Base-by-base conservation (phyloP, 2,888 invertebrate genomes). In the Dryomyza anilis region DNA sequence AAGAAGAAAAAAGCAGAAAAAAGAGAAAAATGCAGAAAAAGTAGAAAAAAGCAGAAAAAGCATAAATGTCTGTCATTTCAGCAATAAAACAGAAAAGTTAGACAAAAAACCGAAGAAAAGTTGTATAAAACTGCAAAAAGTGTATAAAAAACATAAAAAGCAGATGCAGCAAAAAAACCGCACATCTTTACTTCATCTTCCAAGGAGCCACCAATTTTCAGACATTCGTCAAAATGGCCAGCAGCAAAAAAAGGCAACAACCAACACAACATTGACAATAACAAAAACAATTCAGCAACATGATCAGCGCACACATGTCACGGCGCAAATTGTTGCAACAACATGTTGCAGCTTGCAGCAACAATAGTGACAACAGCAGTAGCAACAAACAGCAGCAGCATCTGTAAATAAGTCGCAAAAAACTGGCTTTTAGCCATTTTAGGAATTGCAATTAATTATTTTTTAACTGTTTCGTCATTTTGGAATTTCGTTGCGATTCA, bases 391-490 rank as follows among this genome's bases (percentile, higher is more conserved):
- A 48, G 57, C 16, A 59, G 25, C 60, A 61, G 19, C 33, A 48
- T 55, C 56, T 45, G 29, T 27, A 61, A 45, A 62, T 46, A 59
- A 53, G 39, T 30, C 12, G 57, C 25, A 63, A 67, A 66, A 67
- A 67, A 39, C 61, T 75, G 72, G 75, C 75, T 79, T 76, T 76
- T 74, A 73, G 75, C 82, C 83, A 76, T 82, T 80, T 79, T 80
- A 79, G 82, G 83, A 75, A 81, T 78, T 76, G 80, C 83, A 83
- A 82, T 82, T 82, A 82, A 82, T 82, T 83, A 82, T 83, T 82
- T 83, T 80, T 83, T 83, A 83, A 82, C 83, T 82, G 82, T 80
- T 81, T 80, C 77, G 80, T 81, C 79, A 79, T 81, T 79, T 79
- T 72, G 81, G 81, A 78, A 79, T 79, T 48, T 60, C 59, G 33